These are phyloP conservation scores for Ceuthmochares aereus DNA, from an alignment of 2,113 vertebrate species.

Conservation along the genomic window DNA sequence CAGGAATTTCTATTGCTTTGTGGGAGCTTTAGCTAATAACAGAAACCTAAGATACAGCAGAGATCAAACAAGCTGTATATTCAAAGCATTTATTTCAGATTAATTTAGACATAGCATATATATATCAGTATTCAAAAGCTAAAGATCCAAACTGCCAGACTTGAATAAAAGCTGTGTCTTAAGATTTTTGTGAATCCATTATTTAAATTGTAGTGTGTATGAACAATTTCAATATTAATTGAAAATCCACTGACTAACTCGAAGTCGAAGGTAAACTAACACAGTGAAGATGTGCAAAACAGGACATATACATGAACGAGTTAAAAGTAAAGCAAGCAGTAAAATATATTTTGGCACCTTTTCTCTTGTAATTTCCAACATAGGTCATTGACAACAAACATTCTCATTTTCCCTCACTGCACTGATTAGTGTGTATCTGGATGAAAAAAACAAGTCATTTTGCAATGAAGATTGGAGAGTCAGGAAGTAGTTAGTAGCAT, in stretches of 20 bases:
- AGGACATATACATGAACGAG: rapidly evolving
- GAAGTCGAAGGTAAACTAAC: background rate
- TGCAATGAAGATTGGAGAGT: background rate
- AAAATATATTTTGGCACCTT: background rate
- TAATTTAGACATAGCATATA: background rate
- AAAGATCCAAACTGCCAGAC: background rate
- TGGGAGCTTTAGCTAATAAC: background rate
- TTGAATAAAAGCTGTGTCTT: background rate
- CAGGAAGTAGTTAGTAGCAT: background rate
- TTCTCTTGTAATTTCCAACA: background rate
- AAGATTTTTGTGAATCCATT: background rate
- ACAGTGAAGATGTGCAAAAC: background rate
- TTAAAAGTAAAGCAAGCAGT: background rate
- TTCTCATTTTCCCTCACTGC: background rate
- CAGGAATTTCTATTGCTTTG: background rate
- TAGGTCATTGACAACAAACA: background rate
- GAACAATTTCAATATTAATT: background rate
- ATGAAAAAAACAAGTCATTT: background rate
- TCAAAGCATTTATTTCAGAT: background rate
- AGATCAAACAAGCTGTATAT: background rate
- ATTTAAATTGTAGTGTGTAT: background rate
- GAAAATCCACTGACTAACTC: background rate
- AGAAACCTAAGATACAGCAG: background rate
- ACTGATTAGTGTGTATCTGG: background rate
- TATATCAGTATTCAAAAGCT: background rate